Evolutionary conservation across 1,140 invertebrate genomes (phyloP).

Genomic region (Cyrtorhinus lividipennis): DNA sequence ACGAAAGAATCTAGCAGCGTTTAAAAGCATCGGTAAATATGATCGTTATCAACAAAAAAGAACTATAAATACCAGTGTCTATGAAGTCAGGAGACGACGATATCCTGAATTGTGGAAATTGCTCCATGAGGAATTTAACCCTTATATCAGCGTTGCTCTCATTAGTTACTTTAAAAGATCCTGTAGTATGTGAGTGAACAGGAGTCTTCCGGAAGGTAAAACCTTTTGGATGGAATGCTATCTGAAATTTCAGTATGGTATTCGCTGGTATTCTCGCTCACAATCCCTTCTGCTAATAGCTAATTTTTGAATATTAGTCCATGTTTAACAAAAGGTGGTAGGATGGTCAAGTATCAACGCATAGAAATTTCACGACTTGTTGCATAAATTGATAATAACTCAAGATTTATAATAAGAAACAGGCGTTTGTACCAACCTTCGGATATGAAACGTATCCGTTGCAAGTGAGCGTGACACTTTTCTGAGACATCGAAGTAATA

Average conservation of each 20-base stretch:
- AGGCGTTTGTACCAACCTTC: not conserved
- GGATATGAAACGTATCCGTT: constrained; percentile 17
- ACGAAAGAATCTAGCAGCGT: too few relatives aligned
- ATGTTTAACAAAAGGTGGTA: not conserved
- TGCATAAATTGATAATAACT: not conserved
- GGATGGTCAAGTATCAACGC: not conserved
- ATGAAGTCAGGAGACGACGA: not conserved
- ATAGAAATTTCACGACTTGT: not conserved
- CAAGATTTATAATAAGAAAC: not conserved
- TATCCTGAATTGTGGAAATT: constrained; percentile 5
- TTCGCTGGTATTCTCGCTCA: not conserved
- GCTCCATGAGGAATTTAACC: not conserved
- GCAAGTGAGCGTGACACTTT: constrained; percentile 13
- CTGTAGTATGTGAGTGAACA: not conserved
- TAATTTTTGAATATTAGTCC: not conserved
- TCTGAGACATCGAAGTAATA: not conserved
- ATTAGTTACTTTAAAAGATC: not conserved
- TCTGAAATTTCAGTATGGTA: not conserved
- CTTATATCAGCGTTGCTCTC: not conserved
- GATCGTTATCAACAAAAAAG: not conserved
- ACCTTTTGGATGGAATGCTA: not conserved
- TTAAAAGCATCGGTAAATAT: not conserved
- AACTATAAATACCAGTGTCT: not conserved
- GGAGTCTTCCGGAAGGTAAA: not conserved
- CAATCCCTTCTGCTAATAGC: not conserved